Evolutionary conservation across 2,113 vertebrate genomes (phyloP).

Genomic region (Lampris incognitus): DNA sequence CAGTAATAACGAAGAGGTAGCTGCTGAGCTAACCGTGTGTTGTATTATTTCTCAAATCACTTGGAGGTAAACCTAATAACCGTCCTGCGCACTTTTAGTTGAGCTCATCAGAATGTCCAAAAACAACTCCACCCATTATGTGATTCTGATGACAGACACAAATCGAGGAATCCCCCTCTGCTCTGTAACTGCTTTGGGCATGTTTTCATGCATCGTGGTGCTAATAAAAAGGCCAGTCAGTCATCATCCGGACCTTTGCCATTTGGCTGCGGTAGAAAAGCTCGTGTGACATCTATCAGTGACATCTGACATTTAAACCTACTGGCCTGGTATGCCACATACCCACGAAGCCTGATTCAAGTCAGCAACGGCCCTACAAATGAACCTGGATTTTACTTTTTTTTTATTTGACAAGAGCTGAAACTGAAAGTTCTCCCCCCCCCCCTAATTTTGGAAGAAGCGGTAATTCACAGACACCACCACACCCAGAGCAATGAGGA

Average conservation of each 20-base stretch:
- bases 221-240: background rate
- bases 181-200: background rate
- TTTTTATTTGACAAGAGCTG: background rate
- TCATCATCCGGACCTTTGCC: slow-evolving; percentile 51
- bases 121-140: background rate
- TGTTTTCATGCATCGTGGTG: background rate
- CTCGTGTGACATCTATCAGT: slow-evolving; percentile 38
- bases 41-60: no score
- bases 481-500: no score
- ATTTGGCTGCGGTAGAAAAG: slow-evolving; percentile 45
- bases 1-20: no score
- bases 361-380: background rate
- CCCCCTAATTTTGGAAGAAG: background rate
- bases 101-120: background rate
- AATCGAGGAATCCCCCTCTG: background rate
- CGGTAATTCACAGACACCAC: no score
- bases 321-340: background rate
- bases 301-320: slow-evolving; percentile 57
- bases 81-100: background rate
- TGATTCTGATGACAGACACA: background rate
- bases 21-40: no score
- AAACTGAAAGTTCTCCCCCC: background rate
- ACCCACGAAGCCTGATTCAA: background rate
- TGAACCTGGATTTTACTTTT: background rate
- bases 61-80: background rate